These are phyloP conservation scores for Lycaena phlaeas DNA, from an alignment of 2,888 invertebrate genomes.

Conservation along the genomic window DNA sequence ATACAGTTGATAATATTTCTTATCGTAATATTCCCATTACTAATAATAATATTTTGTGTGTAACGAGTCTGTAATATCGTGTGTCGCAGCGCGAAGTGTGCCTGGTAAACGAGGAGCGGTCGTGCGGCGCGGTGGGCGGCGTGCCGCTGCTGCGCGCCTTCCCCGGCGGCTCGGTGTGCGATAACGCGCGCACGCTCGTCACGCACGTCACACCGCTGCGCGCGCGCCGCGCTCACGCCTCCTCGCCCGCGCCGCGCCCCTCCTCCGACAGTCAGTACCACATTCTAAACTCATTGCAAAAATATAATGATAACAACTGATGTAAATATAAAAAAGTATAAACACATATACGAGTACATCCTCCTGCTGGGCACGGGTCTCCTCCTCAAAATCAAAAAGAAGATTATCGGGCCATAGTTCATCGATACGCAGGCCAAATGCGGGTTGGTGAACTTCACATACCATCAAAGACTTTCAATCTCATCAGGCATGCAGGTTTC, in stretches of 20 bases:
- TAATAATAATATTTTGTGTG: not conserved
- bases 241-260: slow-evolving; percentile 20
- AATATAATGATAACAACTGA: not conserved
- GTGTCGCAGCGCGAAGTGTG: slow-evolving; percentile 31
- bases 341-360: no score
- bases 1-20: no score
- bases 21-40: no score
- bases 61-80: not conserved
- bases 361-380: no score
- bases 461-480: no score
- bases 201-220: slow-evolving; percentile 54
- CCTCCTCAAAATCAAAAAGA: no score
- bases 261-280: slow-evolving; percentile 77
- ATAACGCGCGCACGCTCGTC: slow-evolving; percentile 82
- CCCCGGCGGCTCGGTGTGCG: slow-evolving; percentile 80
- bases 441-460: no score
- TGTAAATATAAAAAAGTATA: no score
- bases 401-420: no score
- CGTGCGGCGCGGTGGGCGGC: slow-evolving; percentile 27
- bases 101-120: slow-evolving; percentile 26
- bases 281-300: no score
- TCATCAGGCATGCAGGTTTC: no score
- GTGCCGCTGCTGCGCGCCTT: slow-evolving; percentile 75
- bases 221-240: slow-evolving; percentile 26
- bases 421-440: no score